Conservation (phyloP, 2,113 vertebrate genomes). For the Siniperca knerii region DNA sequence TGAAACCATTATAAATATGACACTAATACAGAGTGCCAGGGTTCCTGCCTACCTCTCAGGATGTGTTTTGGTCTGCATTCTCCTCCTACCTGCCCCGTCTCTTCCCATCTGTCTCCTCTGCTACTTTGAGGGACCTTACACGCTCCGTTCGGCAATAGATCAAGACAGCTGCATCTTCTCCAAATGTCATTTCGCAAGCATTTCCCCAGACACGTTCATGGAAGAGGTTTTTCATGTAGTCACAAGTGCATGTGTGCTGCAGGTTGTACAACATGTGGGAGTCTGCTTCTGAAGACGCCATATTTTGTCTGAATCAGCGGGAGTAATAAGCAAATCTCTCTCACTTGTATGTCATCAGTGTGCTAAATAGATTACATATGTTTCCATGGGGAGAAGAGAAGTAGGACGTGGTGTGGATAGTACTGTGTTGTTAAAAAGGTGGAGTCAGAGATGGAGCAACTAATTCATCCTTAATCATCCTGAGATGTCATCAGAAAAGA, state of each 20-base stretch:
- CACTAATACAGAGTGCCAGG: conserved; percentile 30
- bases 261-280: conserved; percentile 26
- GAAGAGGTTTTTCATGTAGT: conserved; percentile 71
- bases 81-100: conserved; percentile 57
- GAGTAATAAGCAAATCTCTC: conserved; percentile 32
- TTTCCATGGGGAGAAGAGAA: conserved; percentile 15
- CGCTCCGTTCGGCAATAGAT: conserved; percentile 60
- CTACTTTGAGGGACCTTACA: conserved; percentile 56
- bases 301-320: conserved; percentile 32
- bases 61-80: conserved; percentile 55
- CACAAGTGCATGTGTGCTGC: conserved; percentile 43
- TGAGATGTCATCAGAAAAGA: conserved; percentile 57
- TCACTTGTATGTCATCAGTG: background rate
- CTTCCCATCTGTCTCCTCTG: conserved; percentile 60
- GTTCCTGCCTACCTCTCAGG: conserved; percentile 33
- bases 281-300: conserved; percentile 17
- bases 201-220: conserved; percentile 55
- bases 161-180: conserved; percentile 68
- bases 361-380: conserved; percentile 32
- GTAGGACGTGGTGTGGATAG: conserved; percentile 22
- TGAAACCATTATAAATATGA: conserved; percentile 29
- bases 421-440: conserved; percentile 39
- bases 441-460: conserved; percentile 42
- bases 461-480: conserved; percentile 65
- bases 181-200: conserved; percentile 70